Percentiles rank a stretch among this genome's conserved stretches.
These are phyloP conservation scores for Temnothorax nylanderi DNA, from an alignment of 1,140 invertebrate genomes.

Conservation along the genomic window DNA sequence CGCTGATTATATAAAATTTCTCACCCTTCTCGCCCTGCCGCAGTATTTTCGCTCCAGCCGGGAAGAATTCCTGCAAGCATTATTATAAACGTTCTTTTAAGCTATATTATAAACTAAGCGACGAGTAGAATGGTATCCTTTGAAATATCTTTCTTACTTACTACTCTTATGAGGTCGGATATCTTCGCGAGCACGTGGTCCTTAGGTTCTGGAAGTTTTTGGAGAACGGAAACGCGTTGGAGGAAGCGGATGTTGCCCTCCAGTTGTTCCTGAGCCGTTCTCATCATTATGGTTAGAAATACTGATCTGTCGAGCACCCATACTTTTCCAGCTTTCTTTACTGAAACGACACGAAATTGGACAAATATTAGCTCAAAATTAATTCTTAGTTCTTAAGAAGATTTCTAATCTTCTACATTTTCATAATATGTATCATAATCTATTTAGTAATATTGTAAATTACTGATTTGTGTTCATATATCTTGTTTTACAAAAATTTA, in stretches of 20 bases:
- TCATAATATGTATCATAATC: not conserved
- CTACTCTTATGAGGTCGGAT: conserved; percentile 95
- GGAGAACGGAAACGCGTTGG: conserved; percentile 93
- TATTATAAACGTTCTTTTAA: not conserved
- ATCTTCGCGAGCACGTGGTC: conserved; percentile 91
- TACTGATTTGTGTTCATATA: not conserved
- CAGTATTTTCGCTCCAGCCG: conserved; percentile 94
- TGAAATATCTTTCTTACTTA: conserved; percentile 80
- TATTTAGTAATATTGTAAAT: conserved; percentile 4
- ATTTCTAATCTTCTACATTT: not conserved
- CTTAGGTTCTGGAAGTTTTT: conserved; percentile 92
- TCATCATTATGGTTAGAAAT: conserved; percentile 96
- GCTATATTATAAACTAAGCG: not conserved
- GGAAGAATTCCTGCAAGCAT: conserved; percentile 91
- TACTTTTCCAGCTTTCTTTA: conserved; percentile 92
- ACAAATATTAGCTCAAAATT: not conserved
- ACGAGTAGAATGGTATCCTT: no score
- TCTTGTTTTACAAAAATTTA: not conserved
- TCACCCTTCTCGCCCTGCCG: conserved; percentile 97
- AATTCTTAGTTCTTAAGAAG: not conserved
- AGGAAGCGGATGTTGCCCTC: conserved; percentile 94
- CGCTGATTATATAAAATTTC: conserved; percentile 98
- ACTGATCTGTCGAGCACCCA: conserved; percentile 95
- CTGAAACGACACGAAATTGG: conserved; percentile 82
- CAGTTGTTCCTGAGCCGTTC: conserved; percentile 91